phyloP scores from a whole-genome alignment of 2,113 vertebrate species.

The Tragelaphus scriptus region DNA sequence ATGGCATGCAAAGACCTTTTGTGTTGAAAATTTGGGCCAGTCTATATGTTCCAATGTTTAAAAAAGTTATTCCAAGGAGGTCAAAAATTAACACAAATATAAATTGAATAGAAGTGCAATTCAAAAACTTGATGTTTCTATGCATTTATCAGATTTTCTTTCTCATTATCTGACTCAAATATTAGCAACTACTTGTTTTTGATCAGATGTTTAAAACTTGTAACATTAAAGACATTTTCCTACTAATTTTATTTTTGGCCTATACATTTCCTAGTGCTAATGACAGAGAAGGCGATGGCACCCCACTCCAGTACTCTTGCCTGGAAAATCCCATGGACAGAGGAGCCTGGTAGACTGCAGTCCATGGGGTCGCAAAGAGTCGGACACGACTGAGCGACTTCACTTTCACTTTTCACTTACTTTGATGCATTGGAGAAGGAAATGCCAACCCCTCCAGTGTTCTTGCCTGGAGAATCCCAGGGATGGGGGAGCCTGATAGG shows the following conservation, averaged over 20 bases:
- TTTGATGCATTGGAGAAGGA: no score
- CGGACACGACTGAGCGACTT: no score
- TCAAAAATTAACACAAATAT: not conserved
- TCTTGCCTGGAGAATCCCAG: no score
- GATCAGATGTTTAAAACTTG: not conserved
- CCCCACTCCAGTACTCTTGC: no score
- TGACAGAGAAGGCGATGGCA: not conserved
- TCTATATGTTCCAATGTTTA: not conserved
- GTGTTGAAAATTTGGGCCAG: not conserved
- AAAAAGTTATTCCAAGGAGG: not conserved
- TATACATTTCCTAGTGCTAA: not conserved
- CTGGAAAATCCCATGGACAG: no score
- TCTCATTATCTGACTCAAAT: not conserved
- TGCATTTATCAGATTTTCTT: not conserved
- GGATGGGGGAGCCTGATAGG: no score
- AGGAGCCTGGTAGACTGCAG: no score
- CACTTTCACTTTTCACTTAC: no score
- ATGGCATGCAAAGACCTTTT: not conserved
- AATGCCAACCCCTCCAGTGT: no score
- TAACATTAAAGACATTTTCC: not conserved
- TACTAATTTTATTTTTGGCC: not conserved
- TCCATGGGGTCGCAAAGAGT: no score
- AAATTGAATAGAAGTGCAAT: not conserved
- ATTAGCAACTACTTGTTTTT: not conserved
- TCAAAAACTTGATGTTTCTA: not conserved